Evolutionary conservation across 1,140 invertebrate species (phyloP), one percentile per base, ranked within the genome.

Genomic region (Catajapyx aquilonaris): DNA sequence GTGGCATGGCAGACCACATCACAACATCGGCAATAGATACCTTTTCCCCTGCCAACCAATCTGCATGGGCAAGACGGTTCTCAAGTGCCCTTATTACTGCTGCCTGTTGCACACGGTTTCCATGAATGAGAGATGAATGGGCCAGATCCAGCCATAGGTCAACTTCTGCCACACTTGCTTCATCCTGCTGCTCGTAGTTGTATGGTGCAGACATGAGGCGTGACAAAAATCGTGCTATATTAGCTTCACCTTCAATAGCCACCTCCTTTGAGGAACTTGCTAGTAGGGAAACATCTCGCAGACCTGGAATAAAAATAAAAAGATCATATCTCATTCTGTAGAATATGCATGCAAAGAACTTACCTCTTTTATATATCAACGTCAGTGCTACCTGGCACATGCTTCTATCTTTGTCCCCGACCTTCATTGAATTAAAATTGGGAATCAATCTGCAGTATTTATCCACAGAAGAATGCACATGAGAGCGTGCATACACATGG

Each of bases 381-480:
- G n/a, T n/a, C n/a, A n/a, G n/a, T n/a, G n/a, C n/a, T n/a, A n/a
- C n/a, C n/a, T n/a, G n/a, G n/a, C n/a, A n/a, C n/a, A n/a, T n/a
- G n/a, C n/a, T n/a, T n/a, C n/a, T n/a, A n/a, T n/a, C n/a, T n/a
- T n/a, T n/a, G n/a, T n/a, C n/a, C n/a, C n/a, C n/a, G n/a, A n/a
- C n/a, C n/a, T n/a, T n/a, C n/a, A n/a, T n/a, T n/a, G n/a, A n/a
- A n/a, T n/a, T n/a, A n/a, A n/a, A n/a, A n/a, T n/a, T n/a, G n/a
- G n/a, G n/a, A n/a, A n/a, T n/a, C n/a, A n/a, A n/a, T n/a, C n/a
- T n/a, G n/a, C n/a, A n/a, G n/a, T n/a, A n/a, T 37, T 46, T 46
- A 4, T 53, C 46, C 3, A 75, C 54, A 37, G 68, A 68, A 13
- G 76, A 81, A 57, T 81, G 78, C 25, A 60, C 34, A 47, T 68